phyloP scores from a whole-genome alignment of 2,797 vertebrate genomes.

The Helicolenus hilgendorfi region DNA sequence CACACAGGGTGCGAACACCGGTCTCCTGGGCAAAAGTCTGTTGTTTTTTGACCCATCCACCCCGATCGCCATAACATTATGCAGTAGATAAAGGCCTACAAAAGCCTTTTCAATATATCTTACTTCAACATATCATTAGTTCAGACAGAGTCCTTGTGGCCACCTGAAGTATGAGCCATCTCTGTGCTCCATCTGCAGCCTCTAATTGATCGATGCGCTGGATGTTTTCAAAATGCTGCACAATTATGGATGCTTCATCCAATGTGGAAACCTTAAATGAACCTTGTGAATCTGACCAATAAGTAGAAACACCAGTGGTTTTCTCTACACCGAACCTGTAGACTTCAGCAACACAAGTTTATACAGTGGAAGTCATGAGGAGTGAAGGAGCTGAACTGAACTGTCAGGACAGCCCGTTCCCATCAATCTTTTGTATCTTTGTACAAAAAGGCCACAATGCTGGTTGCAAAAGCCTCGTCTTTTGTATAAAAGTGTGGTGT shows the following conservation, averaged over 20 bases:
- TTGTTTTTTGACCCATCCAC: no score
- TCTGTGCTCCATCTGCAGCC: background rate
- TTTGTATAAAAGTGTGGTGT: background rate
- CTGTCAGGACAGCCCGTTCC: background rate
- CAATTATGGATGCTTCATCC: background rate
- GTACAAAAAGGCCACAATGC: constrained; percentile 9
- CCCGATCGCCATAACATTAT: no score
- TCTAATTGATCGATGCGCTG: constrained; percentile 7
- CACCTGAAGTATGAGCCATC: background rate
- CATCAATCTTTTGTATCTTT: background rate
- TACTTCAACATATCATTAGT: background rate
- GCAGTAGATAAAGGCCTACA: background rate
- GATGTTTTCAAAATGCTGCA: constrained; percentile 13
- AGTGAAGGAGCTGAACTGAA: background rate
- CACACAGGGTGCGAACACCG: no score
- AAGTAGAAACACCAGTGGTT: background rate
- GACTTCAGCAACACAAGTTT: background rate
- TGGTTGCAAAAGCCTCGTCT: background rate
- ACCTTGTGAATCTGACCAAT: background rate
- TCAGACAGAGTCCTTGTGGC: background rate
- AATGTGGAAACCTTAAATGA: background rate
- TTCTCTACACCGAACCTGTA: background rate
- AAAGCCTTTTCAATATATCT: background rate
- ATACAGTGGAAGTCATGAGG: constrained; percentile 11
- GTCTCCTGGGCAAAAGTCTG: no score